These are phyloP conservation scores for Tyria jacobaeae DNA, from an alignment of 2,888 invertebrate genomes.

Conservation along the genomic window DNA sequence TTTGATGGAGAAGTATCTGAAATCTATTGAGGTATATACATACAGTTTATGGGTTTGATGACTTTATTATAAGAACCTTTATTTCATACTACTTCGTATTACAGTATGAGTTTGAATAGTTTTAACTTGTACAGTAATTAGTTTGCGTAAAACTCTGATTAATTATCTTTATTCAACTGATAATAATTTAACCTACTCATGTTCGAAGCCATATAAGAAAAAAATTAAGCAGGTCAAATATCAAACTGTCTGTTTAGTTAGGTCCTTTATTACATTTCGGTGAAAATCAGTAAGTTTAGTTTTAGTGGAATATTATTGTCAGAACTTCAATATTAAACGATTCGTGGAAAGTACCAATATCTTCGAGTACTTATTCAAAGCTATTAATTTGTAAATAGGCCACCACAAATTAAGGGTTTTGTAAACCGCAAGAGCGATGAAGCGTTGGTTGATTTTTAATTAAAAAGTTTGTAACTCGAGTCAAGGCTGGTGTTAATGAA, in stretches of 20 bases:
- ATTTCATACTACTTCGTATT: no score
- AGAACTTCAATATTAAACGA: constrained; percentile 9
- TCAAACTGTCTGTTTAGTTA: not conserved
- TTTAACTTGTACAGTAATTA: no score
- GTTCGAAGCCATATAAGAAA: not conserved
- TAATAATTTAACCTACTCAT: not conserved
- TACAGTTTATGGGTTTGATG: no score
- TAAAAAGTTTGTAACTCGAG: constrained; percentile 74
- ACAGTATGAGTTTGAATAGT: no score
- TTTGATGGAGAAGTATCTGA: no score
- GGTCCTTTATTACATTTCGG: not conserved
- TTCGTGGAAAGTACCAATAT: constrained; percentile 12
- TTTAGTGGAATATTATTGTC: not conserved
- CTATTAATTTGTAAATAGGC: constrained; percentile 45
- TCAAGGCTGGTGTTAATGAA: constrained; percentile 81
- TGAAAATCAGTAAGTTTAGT: not conserved
- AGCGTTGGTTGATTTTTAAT: constrained; percentile 81
- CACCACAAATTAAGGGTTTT: constrained; percentile 73
- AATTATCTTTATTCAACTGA: no score
- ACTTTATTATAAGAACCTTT: no score
- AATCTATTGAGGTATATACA: no score
- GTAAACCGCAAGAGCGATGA: constrained; percentile 73
- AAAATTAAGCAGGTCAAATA: not conserved
- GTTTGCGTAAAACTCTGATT: no score
- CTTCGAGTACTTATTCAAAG: constrained; percentile 27